phyloP scores from a whole-genome alignment of 2,888 invertebrate species.

The Chirona hameri region DNA sequence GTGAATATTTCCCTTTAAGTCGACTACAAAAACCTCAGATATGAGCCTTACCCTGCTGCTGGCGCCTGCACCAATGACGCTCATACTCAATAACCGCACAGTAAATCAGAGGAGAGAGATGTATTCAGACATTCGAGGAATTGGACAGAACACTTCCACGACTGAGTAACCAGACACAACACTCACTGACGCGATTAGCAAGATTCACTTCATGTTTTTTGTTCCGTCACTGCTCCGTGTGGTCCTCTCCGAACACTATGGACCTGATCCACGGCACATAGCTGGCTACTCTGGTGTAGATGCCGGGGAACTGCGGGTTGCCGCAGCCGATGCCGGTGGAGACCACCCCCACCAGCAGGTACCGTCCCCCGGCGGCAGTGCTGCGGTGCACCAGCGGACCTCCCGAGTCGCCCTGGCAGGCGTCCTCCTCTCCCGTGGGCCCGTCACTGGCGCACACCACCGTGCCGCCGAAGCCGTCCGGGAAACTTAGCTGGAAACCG shows the following conservation, averaged over 20 bases:
- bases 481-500: neutral
- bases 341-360: neutral
- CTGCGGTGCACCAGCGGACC: neutral
- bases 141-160: no score
- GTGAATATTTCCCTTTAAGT: no score
- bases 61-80: no score
- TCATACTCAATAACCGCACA: no score
- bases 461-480: neutral
- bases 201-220: no score
- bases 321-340: neutral
- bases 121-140: no score
- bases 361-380: neutral
- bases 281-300: neutral
- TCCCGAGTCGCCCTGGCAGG: constrained; percentile 5
- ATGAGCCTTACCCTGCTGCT: no score
- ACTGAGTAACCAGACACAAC: no score
- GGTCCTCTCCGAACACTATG: neutral
- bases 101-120: no score
- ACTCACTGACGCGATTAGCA: no score
- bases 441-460: neutral
- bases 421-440: neutral
- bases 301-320: neutral
- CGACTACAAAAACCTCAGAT: no score
- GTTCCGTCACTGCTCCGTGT: neutral
- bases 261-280: neutral